Evolutionary conservation across 2,113 vertebrate species (phyloP), one percentile per base, ranked within the genome.

Genomic region (Conger conger): DNA sequence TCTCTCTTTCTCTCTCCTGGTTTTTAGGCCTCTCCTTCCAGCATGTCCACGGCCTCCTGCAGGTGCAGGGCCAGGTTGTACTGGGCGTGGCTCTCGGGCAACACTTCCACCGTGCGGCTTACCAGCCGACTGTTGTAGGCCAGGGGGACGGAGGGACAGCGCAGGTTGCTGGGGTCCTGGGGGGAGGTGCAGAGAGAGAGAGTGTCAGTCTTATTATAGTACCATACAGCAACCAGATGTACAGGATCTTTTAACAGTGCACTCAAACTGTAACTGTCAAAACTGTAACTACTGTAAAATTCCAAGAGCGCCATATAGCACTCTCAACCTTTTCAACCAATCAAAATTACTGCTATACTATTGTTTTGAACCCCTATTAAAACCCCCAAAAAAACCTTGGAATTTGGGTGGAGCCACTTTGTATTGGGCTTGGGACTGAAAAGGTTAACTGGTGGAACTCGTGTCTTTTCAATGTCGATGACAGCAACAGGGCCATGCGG

Each of bases 1-100:
- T 40, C 38, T 63, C 77, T 76, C 42, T 27, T 42, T 36, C 35
- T 63, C 33, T 36, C 53, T 30, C 38, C 37, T 15, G 4, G 1
- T 50, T 18, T 18, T 94, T 91, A 94, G 86, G 91, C 90, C 36
- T 94, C 92, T 0, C 89, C 82, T 50, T 90, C 91, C 36, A 98
- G 92, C 80, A 94, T 96, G 68, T 98, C 98, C 4, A 97, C 95
- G 0, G 97, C 96, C 85, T 99, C 98, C 0, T 96, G 92, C 1
- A 99, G 97, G 92, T 98, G 97, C 86, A 99, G 92, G 82, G 97
- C 97, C 77, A 99, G 91, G 87, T 91, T 93, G 79, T 99, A 99
- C 91, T 99, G 98, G 76, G 96, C 97, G 0, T 99, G 98, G 40
- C 97, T 98, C 89, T 99, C 98, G 0, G 98, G 98, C 17, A 99